Percentiles rank a stretch among this genome's conserved stretches.
Conservation (phyloP, 1,140 invertebrate species). For the Danaus plexippus region DNA sequence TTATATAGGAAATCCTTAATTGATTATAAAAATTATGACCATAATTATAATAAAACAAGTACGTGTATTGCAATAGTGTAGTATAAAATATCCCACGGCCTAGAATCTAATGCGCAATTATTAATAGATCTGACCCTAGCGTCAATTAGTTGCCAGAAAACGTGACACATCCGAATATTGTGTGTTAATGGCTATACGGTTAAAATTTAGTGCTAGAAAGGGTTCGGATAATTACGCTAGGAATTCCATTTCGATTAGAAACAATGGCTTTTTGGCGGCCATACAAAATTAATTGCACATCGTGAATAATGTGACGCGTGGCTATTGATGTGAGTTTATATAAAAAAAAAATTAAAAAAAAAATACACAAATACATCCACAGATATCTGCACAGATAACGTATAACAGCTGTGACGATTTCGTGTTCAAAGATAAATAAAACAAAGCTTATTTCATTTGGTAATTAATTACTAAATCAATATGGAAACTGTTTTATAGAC, state of each 20-base stretch:
- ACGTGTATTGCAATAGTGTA: too few species aligned
- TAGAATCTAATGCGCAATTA: slow-evolving; percentile 32
- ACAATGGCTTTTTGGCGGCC: slow-evolving; percentile 42
- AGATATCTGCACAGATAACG: too few species aligned
- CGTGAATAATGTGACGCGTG: slow-evolving; percentile 23
- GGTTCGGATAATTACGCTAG: slow-evolving; percentile 58
- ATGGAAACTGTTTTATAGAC: too few species aligned
- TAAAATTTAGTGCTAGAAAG: slow-evolving; percentile 57
- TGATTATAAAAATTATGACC: too few species aligned
- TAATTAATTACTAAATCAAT: too few species aligned
- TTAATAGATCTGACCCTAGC: slow-evolving; percentile 48
- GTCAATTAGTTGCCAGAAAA: slow-evolving; percentile 53
- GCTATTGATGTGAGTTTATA: background rate
- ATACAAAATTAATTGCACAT: slow-evolving; percentile 32
- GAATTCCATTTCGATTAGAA: slow-evolving; percentile 52
- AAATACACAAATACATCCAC: background rate
- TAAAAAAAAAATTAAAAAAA: slow-evolving; percentile 1
- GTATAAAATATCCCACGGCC: slow-evolving; percentile 17
- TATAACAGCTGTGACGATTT: too few species aligned
- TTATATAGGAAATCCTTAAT: too few species aligned
- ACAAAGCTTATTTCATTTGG: too few species aligned
- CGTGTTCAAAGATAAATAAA: too few species aligned
- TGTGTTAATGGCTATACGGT: slow-evolving; percentile 50
- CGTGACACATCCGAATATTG: slow-evolving; percentile 46
- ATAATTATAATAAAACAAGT: too few species aligned